These are phyloP conservation scores for Gnathonemus longibarbis DNA, from an alignment of 2,113 vertebrate species.

Conservation along the genomic window DNA sequence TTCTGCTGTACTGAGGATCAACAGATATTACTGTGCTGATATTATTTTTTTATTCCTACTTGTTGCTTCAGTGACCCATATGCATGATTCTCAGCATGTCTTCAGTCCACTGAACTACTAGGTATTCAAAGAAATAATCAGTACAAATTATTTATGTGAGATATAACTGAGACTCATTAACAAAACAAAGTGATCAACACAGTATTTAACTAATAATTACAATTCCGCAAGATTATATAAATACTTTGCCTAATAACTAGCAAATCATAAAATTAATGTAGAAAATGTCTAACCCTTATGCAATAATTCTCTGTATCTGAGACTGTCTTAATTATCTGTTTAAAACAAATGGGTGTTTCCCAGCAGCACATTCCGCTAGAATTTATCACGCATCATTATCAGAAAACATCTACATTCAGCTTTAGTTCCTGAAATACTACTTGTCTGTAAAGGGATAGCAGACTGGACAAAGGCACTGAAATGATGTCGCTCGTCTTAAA, in stretches of 20 bases:
- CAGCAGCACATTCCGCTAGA: not conserved
- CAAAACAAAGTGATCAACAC: not conserved
- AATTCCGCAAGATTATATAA: not conserved
- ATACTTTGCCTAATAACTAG: not conserved
- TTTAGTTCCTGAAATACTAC: not conserved
- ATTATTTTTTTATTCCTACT: not conserved
- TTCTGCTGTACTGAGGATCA: not conserved
- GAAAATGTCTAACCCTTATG: not conserved
- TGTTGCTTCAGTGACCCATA: not conserved
- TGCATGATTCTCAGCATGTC: not conserved
- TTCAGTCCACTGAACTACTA: not conserved
- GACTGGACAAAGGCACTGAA: not conserved
- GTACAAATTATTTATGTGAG: not conserved
- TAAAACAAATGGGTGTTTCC: not conserved
- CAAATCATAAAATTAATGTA: not conserved
- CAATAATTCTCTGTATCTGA: not conserved
- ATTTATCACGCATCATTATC: not conserved
- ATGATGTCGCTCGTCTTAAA: not conserved
- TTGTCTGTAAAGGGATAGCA: not conserved
- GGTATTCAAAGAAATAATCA: not conserved
- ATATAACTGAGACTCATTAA: not conserved
- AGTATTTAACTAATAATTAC: not conserved
- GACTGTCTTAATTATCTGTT: not conserved
- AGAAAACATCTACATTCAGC: not conserved
- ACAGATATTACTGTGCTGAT: not conserved